These are phyloP conservation scores for Phania funesta DNA, from an alignment of 2,888 invertebrate genomes.

Conservation along the genomic window DNA sequence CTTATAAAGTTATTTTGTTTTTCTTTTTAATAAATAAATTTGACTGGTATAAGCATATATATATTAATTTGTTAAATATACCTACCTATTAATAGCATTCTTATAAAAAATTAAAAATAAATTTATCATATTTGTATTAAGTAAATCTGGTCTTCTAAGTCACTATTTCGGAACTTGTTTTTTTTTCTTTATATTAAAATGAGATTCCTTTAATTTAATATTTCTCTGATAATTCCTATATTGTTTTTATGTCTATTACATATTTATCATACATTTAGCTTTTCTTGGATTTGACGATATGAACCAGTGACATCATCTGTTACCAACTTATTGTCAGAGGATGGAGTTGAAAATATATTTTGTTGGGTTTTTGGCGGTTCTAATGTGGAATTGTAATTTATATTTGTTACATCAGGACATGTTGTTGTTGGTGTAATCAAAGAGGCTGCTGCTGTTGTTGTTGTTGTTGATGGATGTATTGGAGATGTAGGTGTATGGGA, in stretches of 20 bases:
- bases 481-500: slow-evolving; percentile 8
- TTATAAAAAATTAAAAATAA: not conserved
- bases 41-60: no score
- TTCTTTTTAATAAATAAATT: no score
- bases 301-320: slow-evolving; percentile 70
- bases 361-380: slow-evolving; percentile 60
- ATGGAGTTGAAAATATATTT: slow-evolving; percentile 63
- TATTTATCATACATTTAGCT: slow-evolving; percentile 71
- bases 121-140: slow-evolving; percentile 44
- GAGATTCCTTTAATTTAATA: not conserved
- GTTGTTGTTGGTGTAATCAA: not conserved
- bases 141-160: slow-evolving; percentile 66
- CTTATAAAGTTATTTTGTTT: no score
- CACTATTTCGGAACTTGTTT: slow-evolving; percentile 29
- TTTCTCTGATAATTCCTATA: not conserved
- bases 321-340: slow-evolving; percentile 23
- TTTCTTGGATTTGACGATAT: slow-evolving; percentile 73
- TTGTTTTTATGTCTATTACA: no score
- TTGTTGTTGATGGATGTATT: not conserved
- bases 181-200: not conserved
- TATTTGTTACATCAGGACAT: slow-evolving; percentile 23
- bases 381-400: slow-evolving; percentile 29
- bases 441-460: not conserved
- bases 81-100: not conserved
- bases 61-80: not conserved